Evolutionary conservation across 2,888 invertebrate genomes (phyloP).

Genomic region (Polydesmus complanatus): DNA sequence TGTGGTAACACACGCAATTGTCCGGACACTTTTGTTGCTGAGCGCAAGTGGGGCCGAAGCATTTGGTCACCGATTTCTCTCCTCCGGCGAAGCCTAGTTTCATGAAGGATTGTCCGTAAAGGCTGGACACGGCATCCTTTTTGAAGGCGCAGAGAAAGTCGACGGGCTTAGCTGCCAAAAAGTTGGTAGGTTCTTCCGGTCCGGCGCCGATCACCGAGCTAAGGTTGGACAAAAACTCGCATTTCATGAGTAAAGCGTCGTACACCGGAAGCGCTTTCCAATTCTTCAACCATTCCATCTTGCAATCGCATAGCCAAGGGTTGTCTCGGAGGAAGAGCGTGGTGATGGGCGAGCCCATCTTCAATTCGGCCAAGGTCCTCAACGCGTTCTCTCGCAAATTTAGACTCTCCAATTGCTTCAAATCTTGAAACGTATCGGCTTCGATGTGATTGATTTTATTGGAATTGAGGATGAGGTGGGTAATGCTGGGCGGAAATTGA

Average conservation of each 20-base stretch:
- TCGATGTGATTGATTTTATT: conserved; percentile 1
- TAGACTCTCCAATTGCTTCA: background rate
- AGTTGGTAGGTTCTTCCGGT: background rate
- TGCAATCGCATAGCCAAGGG: conserved; percentile 11
- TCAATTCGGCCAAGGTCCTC: background rate
- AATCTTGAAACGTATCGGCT: background rate
- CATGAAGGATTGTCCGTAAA: background rate
- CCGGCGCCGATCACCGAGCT: background rate
- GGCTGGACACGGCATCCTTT: background rate
- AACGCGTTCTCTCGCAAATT: background rate
- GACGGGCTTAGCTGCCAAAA: background rate
- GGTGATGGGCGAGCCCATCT: background rate
- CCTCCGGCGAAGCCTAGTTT: background rate
- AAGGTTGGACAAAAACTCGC: background rate
- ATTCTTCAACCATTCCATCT: conserved; percentile 1
- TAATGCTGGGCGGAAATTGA: conserved; percentile 7
- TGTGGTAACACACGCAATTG: conserved; percentile 6
- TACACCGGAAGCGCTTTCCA: background rate
- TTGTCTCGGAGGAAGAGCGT: background rate
- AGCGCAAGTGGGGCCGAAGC: background rate
- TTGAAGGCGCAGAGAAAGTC: conserved; percentile 8
- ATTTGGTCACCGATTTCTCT: background rate
- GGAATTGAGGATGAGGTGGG: background rate
- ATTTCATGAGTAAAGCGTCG: background rate
- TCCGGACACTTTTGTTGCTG: conserved; percentile 3